Evolutionary conservation across 2,113 vertebrate genomes (phyloP).

Genomic region (Plecturocebus donacophilus): DNA sequence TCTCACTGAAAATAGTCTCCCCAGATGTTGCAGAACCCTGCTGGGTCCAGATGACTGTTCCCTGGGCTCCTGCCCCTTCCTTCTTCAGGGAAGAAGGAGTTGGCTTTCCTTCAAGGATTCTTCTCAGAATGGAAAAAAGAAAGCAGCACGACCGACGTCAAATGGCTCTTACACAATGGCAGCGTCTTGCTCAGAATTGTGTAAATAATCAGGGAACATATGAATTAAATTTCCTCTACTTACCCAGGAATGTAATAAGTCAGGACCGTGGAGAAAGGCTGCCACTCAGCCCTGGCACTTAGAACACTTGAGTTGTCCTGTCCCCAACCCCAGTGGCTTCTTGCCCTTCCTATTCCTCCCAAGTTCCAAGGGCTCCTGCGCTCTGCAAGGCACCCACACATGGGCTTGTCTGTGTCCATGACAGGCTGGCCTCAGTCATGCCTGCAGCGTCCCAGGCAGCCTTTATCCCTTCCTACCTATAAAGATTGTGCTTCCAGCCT

Average conservation of each 20-base stretch:
- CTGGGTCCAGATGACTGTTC: background rate
- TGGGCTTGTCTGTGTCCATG: background rate
- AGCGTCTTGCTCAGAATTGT: conserved; percentile 14
- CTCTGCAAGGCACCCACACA: background rate
- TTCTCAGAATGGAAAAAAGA: conserved; percentile 48
- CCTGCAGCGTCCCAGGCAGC: background rate
- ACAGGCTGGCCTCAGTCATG: background rate
- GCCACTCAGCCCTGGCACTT: background rate
- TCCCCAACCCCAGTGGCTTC: background rate
- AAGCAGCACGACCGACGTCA: conserved; percentile 25
- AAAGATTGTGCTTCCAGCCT: background rate
- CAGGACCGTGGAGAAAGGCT: background rate
- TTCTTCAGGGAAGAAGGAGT: background rate
- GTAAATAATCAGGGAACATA: conserved; percentile 21
- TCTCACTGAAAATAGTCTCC: background rate
- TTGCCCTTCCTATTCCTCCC: background rate
- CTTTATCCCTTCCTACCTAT: background rate
- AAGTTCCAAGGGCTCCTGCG: background rate
- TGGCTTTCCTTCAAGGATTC: conserved; percentile 49
- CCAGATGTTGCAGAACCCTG: background rate
- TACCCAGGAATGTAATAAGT: conserved; percentile 21
- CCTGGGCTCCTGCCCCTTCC: background rate
- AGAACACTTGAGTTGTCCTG: background rate
- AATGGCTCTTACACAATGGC: conserved; percentile 45
- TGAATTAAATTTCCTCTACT: conserved; percentile 58